Evolutionary conservation across 2,113 vertebrate genomes (phyloP).

Genomic region (Halichoerus grypus): DNA sequence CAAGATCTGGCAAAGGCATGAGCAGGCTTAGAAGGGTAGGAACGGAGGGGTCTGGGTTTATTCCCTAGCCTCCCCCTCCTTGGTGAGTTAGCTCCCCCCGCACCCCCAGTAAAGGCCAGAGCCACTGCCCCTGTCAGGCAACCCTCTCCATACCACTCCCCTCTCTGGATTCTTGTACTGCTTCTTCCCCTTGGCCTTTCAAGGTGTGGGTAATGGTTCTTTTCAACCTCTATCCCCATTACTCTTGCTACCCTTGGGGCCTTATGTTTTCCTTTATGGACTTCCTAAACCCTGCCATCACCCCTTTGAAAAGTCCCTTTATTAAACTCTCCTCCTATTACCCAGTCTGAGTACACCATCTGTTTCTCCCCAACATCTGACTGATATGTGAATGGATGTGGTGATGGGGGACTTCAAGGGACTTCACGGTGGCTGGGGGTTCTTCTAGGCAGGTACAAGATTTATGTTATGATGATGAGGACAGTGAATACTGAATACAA

Average conservation of each 20-base stretch:
- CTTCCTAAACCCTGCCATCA: background rate
- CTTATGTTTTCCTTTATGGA: background rate
- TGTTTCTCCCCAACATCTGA: background rate
- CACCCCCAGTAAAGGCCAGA: background rate
- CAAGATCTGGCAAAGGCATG: background rate
- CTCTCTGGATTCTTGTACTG: no score
- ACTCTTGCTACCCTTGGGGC: background rate
- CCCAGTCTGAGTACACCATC: rapidly evolving
- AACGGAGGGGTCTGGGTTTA: background rate
- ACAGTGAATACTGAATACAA: background rate
- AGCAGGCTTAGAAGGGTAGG: background rate
- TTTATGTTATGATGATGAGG: background rate
- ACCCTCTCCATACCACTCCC: background rate
- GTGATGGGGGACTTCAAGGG: background rate
- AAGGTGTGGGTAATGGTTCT: background rate
- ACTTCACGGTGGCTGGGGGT: rapidly evolving
- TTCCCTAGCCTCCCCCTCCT: background rate
- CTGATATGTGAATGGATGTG: rapidly evolving
- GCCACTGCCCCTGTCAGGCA: background rate
- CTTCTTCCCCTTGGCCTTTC: background rate
- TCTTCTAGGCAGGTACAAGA: background rate
- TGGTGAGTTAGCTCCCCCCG: background rate
- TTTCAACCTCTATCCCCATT: background rate
- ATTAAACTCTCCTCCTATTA: background rate
- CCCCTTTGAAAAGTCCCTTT: background rate